Base-by-base conservation (phyloP, 1,140 invertebrate species). In the Drosophila sp. region DNA sequence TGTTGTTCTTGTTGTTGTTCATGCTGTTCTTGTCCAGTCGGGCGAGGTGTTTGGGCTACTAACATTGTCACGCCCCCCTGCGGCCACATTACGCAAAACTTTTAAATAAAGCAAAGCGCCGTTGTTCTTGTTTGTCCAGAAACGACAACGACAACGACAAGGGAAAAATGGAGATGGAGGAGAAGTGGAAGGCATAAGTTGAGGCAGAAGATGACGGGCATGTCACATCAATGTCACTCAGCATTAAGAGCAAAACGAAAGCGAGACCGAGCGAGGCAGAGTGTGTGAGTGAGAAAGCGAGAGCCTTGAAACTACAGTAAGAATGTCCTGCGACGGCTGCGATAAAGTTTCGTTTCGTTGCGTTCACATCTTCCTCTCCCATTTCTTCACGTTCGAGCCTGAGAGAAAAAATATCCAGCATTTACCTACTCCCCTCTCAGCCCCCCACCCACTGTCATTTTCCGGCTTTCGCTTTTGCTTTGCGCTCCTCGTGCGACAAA, bases 151-250 rank as follows among this genome's bases (percentile, higher is more conserved):
- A 50, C 46, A 14, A 50, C n/a, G 46, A 50, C n/a, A 29, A 50
- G 14, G 25, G 18, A 21, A 34, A 36, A 48, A 21, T 41, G 45
- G 16, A 45, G 43, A 45, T 40, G 67, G 27, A 27, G 14, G 2
- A 45, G 48, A 32, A 18, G 40, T 14, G n/a, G 16, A 65, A 41
- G 46, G 45, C 34, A 40, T 16, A 25, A 8, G 34, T 2, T 41
- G 69, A 32, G 43, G 63, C 63, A 74, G 75, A 57, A 77, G 79
- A 81, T 86, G 82, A 86, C 83, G 82, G 70, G 78, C 82, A 82
- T 86, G 82, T 86, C 81, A 86, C 81, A 86, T 86, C 81, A 86
- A 87, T 86, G 81, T 86, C 82, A 86, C 82, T 86, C 82, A 86
- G 82, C 82, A 86, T 86, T 86, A 86, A 87, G 57, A 56, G 50